Conservation (phyloP, 2,888 invertebrate genomes). For the Erynnis tages region DNA sequence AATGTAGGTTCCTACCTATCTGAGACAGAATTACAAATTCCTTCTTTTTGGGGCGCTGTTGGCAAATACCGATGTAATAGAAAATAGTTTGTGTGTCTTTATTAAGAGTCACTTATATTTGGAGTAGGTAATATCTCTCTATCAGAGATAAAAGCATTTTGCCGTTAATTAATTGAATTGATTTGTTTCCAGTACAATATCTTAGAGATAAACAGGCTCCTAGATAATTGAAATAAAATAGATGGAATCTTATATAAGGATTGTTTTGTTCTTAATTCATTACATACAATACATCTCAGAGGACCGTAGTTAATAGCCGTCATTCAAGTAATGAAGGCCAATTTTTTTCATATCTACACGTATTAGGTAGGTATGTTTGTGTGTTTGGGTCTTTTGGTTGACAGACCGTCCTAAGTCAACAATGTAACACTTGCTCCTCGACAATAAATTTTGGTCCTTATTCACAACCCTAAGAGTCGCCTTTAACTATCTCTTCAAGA, state of each 20-base stretch:
- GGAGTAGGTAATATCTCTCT: not conserved
- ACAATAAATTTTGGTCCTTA: conserved; percentile 13
- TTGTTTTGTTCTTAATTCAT: conserved; percentile 24
- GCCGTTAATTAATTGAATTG: conserved; percentile 46
- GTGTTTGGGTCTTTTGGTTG: conserved; percentile 2
- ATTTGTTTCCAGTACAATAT: conserved; percentile 52
- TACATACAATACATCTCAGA: conserved; percentile 8
- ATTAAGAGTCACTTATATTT: conserved; percentile 6
- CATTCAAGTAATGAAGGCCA: conserved; percentile 16
- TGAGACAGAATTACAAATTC: conserved; percentile 10
- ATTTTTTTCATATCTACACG: conserved; percentile 5
- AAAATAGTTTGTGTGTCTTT: conserved; percentile 8
- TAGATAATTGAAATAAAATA: conserved; percentile 44
- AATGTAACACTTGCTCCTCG: conserved; percentile 8
- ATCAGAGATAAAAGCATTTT: conserved; percentile 8
- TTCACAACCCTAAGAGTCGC: not conserved
- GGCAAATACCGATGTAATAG: conserved; percentile 14
- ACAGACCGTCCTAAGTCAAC: conserved; percentile 11
- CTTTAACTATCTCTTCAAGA: not conserved
- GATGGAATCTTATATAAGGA: conserved; percentile 18
- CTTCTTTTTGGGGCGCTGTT: conserved; percentile 3
- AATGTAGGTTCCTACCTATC: conserved; percentile 11
- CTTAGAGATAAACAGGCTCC: conserved; percentile 46
- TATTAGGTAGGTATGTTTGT: conserved; percentile 7
- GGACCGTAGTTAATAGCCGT: not conserved